A percentile compares a stretch with the other conserved stretches of the same genome.
Conservation (phyloP, 2,888 invertebrate species). For the Amiota minor region DNA sequence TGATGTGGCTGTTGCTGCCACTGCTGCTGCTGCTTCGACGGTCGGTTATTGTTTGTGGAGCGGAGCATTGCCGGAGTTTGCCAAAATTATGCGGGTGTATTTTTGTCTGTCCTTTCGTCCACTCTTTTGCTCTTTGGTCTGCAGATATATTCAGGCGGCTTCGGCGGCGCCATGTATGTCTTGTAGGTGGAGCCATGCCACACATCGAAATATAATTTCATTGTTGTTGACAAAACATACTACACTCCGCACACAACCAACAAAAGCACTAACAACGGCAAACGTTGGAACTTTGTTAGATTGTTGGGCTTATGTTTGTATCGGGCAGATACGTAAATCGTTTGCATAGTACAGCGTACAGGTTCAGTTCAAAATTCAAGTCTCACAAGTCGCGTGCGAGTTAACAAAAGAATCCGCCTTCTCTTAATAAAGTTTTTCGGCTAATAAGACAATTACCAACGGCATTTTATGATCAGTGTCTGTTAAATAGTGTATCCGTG, state of each 20-base stretch:
- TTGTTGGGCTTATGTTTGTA: slow-evolving; percentile 43
- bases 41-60: slow-evolving; percentile 33
- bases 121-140: background rate
- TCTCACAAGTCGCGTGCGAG: slow-evolving; percentile 20
- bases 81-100: slow-evolving; percentile 66
- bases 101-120: background rate
- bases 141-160: background rate
- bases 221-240: slow-evolving; percentile 64
- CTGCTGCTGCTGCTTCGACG: slow-evolving; percentile 40
- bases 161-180: slow-evolving; percentile 48
- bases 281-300: slow-evolving; percentile 45
- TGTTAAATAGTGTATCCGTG: background rate
- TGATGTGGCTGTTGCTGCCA: slow-evolving; percentile 36
- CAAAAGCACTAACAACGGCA: slow-evolving; percentile 39
- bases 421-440: background rate
- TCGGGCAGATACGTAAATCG: slow-evolving; percentile 59
- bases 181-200: slow-evolving; percentile 67
- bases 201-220: slow-evolving; percentile 48
- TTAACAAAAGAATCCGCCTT: slow-evolving; percentile 11
- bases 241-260: slow-evolving; percentile 9
- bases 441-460: slow-evolving; percentile 6
- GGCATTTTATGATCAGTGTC: slow-evolving; percentile 12
- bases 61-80: slow-evolving; percentile 56
- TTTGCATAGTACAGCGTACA: slow-evolving; percentile 4
- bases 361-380: slow-evolving; percentile 23